A percentile compares a stretch with the other conserved stretches of the same genome.
Conservation (phyloP, 2,113 vertebrate species). For the Motacilla tschutschensis region DNA sequence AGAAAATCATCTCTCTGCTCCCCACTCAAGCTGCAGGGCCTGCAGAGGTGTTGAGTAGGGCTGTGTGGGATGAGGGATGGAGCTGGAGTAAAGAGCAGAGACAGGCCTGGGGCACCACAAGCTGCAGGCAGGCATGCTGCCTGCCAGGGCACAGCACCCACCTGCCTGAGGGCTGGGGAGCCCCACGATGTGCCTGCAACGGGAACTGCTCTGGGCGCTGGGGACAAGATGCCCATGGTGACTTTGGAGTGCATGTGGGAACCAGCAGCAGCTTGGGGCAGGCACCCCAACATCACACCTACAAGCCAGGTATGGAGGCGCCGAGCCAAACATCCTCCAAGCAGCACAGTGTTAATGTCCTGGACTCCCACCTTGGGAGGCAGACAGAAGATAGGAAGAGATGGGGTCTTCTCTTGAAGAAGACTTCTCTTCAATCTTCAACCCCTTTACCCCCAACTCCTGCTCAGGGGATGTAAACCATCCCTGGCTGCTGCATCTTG, state of each 20-base stretch:
- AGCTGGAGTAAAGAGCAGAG: background rate
- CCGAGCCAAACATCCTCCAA: background rate
- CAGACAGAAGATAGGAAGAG: background rate
- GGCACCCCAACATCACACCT: background rate
- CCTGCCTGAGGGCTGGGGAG: background rate
- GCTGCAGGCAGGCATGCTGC: background rate
- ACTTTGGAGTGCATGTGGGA: background rate
- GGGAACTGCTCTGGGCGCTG: background rate
- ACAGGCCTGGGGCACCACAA: background rate
- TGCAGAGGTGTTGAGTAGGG: fast-evolving
- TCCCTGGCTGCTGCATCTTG: background rate
- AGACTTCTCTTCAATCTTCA: background rate
- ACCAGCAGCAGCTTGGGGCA: background rate
- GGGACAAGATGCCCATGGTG: background rate
- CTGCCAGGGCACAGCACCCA: background rate
- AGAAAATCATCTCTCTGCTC: background rate
- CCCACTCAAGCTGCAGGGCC: background rate
- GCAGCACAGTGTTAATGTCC: background rate
- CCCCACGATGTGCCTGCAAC: fast-evolving
- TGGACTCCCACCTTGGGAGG: background rate
- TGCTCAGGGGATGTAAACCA: background rate
- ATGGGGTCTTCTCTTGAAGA: background rate
- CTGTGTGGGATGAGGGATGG: background rate
- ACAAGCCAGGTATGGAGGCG: background rate
- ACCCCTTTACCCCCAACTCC: background rate